phyloP scores from a whole-genome alignment of 2,797 vertebrate genomes.

The Hypotaenidia okinawae region DNA sequence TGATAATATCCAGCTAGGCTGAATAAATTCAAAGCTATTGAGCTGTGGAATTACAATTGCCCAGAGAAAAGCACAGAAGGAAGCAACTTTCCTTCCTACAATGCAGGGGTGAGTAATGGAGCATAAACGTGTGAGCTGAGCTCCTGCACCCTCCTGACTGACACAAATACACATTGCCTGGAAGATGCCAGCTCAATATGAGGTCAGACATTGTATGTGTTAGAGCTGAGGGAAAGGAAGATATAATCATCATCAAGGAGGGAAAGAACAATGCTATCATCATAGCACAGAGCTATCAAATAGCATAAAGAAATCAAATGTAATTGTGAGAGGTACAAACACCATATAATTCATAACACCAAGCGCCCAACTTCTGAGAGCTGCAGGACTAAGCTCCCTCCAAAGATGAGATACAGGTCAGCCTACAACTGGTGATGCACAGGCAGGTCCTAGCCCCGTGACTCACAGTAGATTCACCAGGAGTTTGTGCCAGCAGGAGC shows the following conservation, averaged over 20 bases:
- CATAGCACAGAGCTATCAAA: background rate
- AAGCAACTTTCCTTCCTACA: background rate
- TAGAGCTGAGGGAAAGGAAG: background rate
- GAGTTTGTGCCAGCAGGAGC: background rate
- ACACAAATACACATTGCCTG: constrained; percentile 13
- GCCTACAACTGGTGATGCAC: background rate
- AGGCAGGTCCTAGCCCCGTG: background rate
- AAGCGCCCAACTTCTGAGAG: background rate
- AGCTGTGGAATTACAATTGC: constrained; percentile 57
- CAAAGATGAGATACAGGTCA: background rate
- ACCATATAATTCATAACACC: background rate
- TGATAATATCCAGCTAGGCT: constrained; percentile 43
- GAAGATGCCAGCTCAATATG: background rate
- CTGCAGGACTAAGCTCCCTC: background rate
- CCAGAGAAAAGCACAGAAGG: constrained; percentile 35
- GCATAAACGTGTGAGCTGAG: background rate
- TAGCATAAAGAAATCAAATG: background rate
- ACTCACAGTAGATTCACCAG: background rate
- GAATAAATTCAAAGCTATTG: constrained; percentile 56
- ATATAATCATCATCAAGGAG: rapidly evolving
- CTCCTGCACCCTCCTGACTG: background rate
- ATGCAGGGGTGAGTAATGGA: background rate
- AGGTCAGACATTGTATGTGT: background rate
- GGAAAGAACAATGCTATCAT: background rate
- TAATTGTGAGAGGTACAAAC: background rate